Conservation (phyloP, 64 coral and sea anemone genomes). For the Montipora cactus region DNA sequence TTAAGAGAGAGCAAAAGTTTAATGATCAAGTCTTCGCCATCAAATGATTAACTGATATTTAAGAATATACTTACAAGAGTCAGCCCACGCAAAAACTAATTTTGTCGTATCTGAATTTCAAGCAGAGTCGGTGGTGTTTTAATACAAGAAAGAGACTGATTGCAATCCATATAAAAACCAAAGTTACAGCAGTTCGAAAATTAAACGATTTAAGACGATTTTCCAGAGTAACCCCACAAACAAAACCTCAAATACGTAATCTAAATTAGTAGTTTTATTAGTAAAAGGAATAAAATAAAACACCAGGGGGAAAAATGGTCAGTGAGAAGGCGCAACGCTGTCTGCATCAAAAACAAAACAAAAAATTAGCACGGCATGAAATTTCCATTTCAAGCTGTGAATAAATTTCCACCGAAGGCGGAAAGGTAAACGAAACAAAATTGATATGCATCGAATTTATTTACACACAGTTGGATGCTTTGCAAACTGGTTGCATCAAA, state of each 20-base stretch:
- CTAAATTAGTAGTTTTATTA: too few species aligned
- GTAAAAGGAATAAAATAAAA: too few species aligned
- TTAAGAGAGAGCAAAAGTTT: neutral
- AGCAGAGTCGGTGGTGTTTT: neutral
- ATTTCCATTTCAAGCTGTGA: neutral
- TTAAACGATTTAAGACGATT: neutral
- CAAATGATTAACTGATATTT: neutral
- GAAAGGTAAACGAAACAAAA: neutral
- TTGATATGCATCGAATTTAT: neutral
- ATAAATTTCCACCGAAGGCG: neutral
- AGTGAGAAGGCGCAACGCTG: too few species aligned
- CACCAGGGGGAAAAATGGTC: too few species aligned
- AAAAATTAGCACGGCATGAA: neutral
- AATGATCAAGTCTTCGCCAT: too few species aligned
- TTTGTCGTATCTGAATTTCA: neutral
- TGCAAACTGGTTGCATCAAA: neutral
- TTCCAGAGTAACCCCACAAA: too few species aligned
- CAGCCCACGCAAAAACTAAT: neutral
- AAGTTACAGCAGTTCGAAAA: neutral
- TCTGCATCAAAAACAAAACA: neutral
- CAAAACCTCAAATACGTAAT: too few species aligned
- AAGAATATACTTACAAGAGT: neutral
- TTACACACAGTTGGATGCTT: neutral
- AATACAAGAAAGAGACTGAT: neutral
- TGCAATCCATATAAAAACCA: neutral